Evolutionary conservation across 2,113 vertebrate species (phyloP).

Genomic region (Peucedramus taeniatus): DNA sequence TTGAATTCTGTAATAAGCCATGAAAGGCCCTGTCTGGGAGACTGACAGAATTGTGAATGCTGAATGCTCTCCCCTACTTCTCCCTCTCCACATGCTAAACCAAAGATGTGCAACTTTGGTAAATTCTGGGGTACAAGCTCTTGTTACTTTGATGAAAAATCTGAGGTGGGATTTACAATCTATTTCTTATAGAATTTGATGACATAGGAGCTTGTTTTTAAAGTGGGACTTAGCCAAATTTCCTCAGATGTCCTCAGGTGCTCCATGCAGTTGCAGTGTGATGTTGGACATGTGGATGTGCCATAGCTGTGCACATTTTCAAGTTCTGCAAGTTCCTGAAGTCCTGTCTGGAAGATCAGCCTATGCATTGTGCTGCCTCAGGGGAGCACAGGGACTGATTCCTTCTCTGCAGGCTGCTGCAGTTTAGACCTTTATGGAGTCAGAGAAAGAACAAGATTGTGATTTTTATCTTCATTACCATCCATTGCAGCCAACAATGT

Average conservation of each 20-base stretch:
- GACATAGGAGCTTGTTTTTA: not conserved
- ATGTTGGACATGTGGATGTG: not conserved
- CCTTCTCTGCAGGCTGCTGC: not conserved
- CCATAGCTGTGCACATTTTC: accelerated
- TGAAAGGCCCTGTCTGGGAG: not conserved
- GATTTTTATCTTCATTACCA: not conserved
- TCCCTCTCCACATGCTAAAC: not conserved
- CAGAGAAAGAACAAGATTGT: not conserved
- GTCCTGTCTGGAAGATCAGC: not conserved
- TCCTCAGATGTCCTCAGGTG: not conserved
- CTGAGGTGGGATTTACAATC: not conserved
- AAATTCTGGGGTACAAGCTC: not conserved
- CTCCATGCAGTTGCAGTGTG: not conserved
- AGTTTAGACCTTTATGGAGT: not conserved
- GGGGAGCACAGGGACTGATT: not conserved
- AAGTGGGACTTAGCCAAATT: not conserved
- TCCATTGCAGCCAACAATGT: not conserved
- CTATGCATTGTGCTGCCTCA: not conserved
- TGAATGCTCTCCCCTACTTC: not conserved
- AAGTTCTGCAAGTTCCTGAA: not conserved
- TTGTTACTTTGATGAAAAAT: not conserved
- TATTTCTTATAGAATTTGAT: not conserved
- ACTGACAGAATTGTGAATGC: not conserved
- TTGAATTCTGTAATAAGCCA: not conserved
- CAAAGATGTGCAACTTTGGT: not conserved